These are phyloP conservation scores for Mola mola DNA, from an alignment of 2,113 vertebrate genomes.

Conservation along the genomic window DNA sequence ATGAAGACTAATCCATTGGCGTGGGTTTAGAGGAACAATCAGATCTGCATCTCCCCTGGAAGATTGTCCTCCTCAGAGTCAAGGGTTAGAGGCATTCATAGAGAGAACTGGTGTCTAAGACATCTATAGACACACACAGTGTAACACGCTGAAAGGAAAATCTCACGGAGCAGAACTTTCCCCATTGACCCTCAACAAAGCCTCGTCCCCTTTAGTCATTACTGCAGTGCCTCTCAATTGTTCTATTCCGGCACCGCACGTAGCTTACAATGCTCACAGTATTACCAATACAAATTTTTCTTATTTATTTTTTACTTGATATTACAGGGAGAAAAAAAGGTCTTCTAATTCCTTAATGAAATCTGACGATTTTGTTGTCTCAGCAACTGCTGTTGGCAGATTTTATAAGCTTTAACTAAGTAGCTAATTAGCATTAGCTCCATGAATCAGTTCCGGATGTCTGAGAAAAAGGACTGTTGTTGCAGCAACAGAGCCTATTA, in stretches of 20 bases:
- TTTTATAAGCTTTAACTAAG: no score
- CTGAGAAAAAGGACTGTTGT: no score
- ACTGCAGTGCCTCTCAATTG: neutral
- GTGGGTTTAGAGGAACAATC: constrained; percentile 23
- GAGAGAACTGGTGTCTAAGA: neutral
- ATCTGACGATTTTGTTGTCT: neutral
- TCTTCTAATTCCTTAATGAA: no score
- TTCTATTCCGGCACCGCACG: no score
- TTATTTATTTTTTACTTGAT: no score
- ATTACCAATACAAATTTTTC: no score
- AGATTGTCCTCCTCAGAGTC: constrained; percentile 22
- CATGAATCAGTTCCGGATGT: no score
- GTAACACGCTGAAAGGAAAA: constrained; percentile 1
- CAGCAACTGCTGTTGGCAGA: neutral
- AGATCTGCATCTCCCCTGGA: constrained; percentile 9
- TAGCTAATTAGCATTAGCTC: no score
- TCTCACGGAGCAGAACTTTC: neutral
- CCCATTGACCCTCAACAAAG: neutral
- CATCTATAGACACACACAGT: neutral
- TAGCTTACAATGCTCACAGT: no score
- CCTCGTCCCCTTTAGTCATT: neutral
- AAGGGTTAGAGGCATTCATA: constrained; percentile 24
- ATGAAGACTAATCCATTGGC: neutral
- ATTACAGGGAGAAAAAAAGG: no score
- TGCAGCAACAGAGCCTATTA: no score